phyloP scores from a whole-genome alignment of 2,113 vertebrate species.

The Malurus elegans region DNA sequence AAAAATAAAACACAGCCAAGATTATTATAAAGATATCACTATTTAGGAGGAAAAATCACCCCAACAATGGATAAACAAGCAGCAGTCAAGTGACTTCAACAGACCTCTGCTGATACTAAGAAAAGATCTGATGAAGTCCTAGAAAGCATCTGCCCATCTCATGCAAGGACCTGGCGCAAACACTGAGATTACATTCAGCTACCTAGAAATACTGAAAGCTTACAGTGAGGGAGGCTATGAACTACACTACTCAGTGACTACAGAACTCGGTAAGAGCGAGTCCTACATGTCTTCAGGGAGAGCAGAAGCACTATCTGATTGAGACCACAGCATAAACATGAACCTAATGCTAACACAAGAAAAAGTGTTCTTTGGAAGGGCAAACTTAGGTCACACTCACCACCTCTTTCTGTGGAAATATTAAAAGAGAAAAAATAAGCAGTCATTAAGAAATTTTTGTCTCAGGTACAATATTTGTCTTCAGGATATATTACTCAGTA shows the following conservation, averaged over 20 bases:
- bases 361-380: neutral
- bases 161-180: neutral
- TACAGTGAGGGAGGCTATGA: neutral
- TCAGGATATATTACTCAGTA: neutral
- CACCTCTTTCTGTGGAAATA: slow-evolving; percentile 67
- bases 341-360: slow-evolving; percentile 26
- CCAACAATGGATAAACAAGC: neutral
- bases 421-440: slow-evolving; percentile 48
- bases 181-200: neutral
- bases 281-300: neutral
- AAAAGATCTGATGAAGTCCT: slow-evolving; percentile 10
- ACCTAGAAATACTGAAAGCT: slow-evolving; percentile 41
- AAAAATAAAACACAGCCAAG: neutral
- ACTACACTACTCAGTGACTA: neutral
- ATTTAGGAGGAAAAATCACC: neutral
- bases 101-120: neutral
- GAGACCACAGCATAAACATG: slow-evolving; percentile 27
- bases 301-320: slow-evolving; percentile 7
- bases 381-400: slow-evolving; percentile 69
- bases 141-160: neutral
- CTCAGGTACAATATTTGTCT: neutral
- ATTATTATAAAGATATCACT: neutral
- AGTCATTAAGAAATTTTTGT: slow-evolving; percentile 31
- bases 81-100: neutral
- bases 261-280: neutral